A percentile compares a stretch with the other conserved stretches of the same genome.
These are phyloP conservation scores for Phataginus tricuspis DNA, from an alignment of 2,797 vertebrate genomes.

Conservation along the genomic window DNA sequence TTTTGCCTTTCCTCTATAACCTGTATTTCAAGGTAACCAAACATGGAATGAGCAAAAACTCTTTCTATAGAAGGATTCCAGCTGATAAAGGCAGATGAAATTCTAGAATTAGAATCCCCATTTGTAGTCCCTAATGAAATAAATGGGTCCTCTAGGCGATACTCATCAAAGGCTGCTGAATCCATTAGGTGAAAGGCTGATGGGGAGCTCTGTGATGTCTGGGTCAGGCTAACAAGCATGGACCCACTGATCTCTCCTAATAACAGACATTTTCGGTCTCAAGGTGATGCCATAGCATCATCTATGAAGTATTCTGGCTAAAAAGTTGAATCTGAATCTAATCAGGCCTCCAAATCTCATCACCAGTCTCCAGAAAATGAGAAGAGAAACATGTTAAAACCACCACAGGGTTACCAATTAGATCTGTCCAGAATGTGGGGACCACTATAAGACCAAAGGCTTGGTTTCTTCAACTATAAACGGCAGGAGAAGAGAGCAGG, in stretches of 20 bases:
- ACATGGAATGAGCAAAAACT: neutral
- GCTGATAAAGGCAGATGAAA: neutral
- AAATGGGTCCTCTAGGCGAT: neutral
- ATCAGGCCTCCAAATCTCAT: neutral
- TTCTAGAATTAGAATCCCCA: neutral
- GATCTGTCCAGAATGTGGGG: neutral
- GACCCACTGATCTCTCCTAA: neutral
- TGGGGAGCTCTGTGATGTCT: neutral
- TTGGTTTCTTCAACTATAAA: neutral
- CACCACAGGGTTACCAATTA: neutral
- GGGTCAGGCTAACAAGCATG: neutral
- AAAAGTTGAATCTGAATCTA: neutral
- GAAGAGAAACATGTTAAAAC: neutral
- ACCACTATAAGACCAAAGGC: neutral
- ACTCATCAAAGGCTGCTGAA: neutral
- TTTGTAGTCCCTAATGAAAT: neutral
- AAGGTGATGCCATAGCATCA: neutral
- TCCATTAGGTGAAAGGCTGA: neutral
- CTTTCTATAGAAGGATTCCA: neutral
- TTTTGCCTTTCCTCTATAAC: neutral
- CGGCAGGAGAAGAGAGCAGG: neutral
- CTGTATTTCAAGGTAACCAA: neutral
- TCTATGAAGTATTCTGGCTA: neutral
- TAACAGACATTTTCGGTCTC: neutral
- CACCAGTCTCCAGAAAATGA: neutral